Evolutionary conservation across 2,113 vertebrate genomes (phyloP).

Genomic region (Halichoerus grypus): DNA sequence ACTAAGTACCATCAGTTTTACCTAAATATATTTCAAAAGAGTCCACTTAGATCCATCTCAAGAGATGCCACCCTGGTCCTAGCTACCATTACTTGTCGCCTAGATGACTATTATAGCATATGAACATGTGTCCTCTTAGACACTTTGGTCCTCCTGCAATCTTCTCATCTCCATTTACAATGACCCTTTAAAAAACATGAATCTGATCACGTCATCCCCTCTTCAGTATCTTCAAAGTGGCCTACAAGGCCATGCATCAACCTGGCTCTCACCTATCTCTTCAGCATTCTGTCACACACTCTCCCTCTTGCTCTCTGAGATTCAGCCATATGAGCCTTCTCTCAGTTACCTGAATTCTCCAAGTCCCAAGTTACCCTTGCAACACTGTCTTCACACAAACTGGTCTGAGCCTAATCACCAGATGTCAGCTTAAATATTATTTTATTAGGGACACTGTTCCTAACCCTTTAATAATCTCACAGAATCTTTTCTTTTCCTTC

Average conservation of each 20-base stretch:
- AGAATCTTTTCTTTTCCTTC: neutral
- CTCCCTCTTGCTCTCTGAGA: neutral
- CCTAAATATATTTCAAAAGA: neutral
- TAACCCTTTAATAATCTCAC: neutral
- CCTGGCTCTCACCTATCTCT: neutral
- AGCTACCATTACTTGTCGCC: neutral
- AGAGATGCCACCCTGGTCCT: neutral
- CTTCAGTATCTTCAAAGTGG: neutral
- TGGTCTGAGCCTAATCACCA: neutral
- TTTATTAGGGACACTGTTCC: neutral
- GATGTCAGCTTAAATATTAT: neutral
- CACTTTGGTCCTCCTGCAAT: neutral
- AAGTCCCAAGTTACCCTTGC: neutral
- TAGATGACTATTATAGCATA: neutral
- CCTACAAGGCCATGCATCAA: neutral
- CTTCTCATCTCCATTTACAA: neutral
- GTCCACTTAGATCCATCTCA: neutral
- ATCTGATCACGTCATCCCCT: neutral
- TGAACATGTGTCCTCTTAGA: neutral
- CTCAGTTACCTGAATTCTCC: neutral
- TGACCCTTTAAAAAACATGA: conserved; percentile 2
- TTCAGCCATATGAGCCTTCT: neutral
- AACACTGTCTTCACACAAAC: neutral
- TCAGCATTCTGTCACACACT: neutral
- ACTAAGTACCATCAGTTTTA: neutral